Percentiles rank a stretch among this genome's conserved stretches.
Evolutionary conservation across 2,888 invertebrate genomes (phyloP).

Genomic region (Agonum fuliginosum): DNA sequence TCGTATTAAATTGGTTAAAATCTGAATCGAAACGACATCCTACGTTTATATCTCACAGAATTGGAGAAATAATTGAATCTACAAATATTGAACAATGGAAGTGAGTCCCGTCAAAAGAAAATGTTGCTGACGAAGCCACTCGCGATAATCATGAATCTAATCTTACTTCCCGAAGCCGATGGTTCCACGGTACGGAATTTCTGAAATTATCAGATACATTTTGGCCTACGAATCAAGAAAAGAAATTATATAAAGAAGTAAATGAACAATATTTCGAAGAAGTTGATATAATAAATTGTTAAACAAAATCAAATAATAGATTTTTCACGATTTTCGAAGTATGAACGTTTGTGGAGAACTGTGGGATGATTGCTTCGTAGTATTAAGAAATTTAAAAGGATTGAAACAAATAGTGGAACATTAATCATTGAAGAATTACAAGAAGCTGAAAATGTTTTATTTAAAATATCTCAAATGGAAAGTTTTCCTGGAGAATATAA

Average conservation of each 20-base stretch:
- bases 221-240: neutral
- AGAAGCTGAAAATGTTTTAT: too few relatives aligned
- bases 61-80: conserved; percentile 62
- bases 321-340: neutral
- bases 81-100: conserved; percentile 61
- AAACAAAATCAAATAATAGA: too few relatives aligned
- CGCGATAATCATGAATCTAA: conserved; percentile 26
- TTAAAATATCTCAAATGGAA: neutral
- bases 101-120: conserved; percentile 63
- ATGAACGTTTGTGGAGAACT: neutral
- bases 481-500: neutral
- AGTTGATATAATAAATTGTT: neutral
- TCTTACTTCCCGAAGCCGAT: neutral
- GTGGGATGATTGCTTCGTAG: neutral
- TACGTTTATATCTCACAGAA: conserved; percentile 63
- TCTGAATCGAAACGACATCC: conserved; percentile 64
- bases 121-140: conserved; percentile 64
- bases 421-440: neutral
- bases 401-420: neutral
- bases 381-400: neutral
- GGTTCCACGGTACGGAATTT: neutral
- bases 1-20: conserved; percentile 64
- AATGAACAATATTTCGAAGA: neutral
- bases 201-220: neutral
- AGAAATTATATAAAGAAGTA: neutral